Evolutionary conservation across 2,797 vertebrate species (phyloP).

Genomic region (Carduelis carduelis): DNA sequence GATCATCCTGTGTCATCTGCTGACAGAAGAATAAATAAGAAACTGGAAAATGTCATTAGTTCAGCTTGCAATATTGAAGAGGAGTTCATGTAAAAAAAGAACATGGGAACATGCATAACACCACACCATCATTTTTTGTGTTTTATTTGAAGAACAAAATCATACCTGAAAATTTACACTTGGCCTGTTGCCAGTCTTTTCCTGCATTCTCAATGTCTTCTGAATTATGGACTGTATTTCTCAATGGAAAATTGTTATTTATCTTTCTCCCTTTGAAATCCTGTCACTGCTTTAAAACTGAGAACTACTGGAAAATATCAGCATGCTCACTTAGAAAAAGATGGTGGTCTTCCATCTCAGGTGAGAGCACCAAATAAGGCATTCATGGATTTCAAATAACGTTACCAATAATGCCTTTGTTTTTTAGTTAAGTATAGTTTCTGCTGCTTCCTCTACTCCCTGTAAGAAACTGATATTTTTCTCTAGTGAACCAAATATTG

Average conservation of each 20-base stretch:
- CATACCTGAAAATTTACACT: background rate
- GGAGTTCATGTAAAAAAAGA: background rate
- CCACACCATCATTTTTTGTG: background rate
- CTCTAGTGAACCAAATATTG: background rate
- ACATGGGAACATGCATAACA: background rate
- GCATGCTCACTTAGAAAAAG: background rate
- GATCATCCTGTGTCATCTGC: background rate
- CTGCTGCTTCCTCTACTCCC: background rate
- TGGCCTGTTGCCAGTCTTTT: background rate
- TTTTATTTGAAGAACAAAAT: background rate
- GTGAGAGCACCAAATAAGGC: background rate
- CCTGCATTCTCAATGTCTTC: background rate
- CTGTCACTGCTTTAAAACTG: background rate
- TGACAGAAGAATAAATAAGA: background rate
- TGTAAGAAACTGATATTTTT: background rate
- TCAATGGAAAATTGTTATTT: background rate
- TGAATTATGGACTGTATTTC: background rate
- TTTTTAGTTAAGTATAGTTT: background rate
- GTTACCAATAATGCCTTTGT: background rate
- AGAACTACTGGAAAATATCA: background rate
- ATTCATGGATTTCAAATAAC: background rate
- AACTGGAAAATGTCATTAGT: background rate
- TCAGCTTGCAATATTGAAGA: background rate
- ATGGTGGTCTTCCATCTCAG: background rate
- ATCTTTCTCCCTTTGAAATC: background rate